A percentile compares a stretch with the other conserved stretches of the same genome.
These are phyloP conservation scores for Machimus rusticus DNA, from an alignment of 2,888 invertebrate genomes.

Conservation along the genomic window DNA sequence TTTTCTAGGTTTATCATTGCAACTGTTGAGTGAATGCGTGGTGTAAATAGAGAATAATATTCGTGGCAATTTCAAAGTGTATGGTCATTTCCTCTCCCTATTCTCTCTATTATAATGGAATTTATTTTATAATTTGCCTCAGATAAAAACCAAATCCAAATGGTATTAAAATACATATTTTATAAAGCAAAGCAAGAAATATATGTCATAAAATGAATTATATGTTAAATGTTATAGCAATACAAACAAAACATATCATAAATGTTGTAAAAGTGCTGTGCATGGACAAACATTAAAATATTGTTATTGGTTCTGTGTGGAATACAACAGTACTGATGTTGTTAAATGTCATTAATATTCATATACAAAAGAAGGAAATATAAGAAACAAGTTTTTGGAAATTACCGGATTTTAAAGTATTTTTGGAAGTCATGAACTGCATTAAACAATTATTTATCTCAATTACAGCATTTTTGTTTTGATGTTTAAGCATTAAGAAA, in stretches of 20 bases:
- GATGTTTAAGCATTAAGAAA: background rate
- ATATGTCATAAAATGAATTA: slow-evolving; percentile 48
- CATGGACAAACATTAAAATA: slow-evolving; percentile 51
- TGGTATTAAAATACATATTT: slow-evolving; percentile 19
- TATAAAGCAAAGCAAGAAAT: slow-evolving; percentile 47
- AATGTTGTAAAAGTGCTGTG: slow-evolving; percentile 63
- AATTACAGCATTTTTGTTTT: background rate
- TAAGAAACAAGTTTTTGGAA: background rate
- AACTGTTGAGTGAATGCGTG: slow-evolving; percentile 5
- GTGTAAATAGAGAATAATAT: slow-evolving; percentile 15
- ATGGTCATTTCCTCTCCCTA: background rate
- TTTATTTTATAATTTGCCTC: background rate
- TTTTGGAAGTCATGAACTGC: background rate
- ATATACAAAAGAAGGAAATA: background rate
- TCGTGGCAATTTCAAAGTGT: slow-evolving; percentile 16
- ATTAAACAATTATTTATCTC: background rate
- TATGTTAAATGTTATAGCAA: slow-evolving; percentile 61
- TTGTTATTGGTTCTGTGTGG: slow-evolving; percentile 25
- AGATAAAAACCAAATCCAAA: background rate
- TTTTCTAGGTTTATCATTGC: background rate
- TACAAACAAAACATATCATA: slow-evolving; percentile 63
- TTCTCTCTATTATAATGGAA: background rate
- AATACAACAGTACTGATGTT: slow-evolving; percentile 15
- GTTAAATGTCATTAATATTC: slow-evolving; percentile 34
- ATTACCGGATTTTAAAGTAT: background rate